Evolutionary conservation across 2,888 invertebrate genomes (phyloP), one percentile per base, ranked within the genome.

Genomic region (Metallyticus violacea): DNA sequence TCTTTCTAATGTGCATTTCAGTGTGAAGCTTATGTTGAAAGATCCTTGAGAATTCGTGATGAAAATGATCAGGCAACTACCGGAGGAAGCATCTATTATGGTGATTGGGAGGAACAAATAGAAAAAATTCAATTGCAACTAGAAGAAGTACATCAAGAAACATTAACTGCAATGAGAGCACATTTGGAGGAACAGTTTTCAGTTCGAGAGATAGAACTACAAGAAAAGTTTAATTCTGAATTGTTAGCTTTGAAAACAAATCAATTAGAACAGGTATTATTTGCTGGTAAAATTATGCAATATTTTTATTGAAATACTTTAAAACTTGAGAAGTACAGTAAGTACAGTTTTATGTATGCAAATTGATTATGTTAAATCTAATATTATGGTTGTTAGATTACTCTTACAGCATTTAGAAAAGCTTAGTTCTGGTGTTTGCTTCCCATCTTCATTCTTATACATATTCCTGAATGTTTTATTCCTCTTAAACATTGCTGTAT

Each of bases 191-290:
- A 82, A 7, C 81, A 86, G 79, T 87, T 86, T 82, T 25, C 86
- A n/a, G 62, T 78, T 7, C 84, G 85, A 7, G 87, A 87, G 80
- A 28, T 76, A 6, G 85, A 84, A 25, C 6, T 87, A 77, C 81
- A 85, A 28, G 62, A 78, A 28, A 79, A 81, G 25, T 86, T 78
- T 26, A 9, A 26, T 0, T 77, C 78, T 22, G 84, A 87, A 79
- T 22, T 87, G 26, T 26, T 26, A 15, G 30, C 15, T 40, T 76
- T 84, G 0, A 40, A 85, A 15, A 77, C 80, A 5, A 25, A 86
- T n/a, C 87, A 87, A 62, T n/a, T 25, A 78, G 62, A 85, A 15
- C 84, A 87, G 87, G 87, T 87, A 81, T 78, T 79, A 7, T 22
- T n/a, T n/a, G n/a, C n/a, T n/a, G n/a, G n/a, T n/a, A n/a, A n/a